A percentile compares a stretch with the other conserved stretches of the same genome.
These are phyloP conservation scores for Hypena proboscidalis DNA, from an alignment of 2,888 invertebrate species.

Conservation along the genomic window DNA sequence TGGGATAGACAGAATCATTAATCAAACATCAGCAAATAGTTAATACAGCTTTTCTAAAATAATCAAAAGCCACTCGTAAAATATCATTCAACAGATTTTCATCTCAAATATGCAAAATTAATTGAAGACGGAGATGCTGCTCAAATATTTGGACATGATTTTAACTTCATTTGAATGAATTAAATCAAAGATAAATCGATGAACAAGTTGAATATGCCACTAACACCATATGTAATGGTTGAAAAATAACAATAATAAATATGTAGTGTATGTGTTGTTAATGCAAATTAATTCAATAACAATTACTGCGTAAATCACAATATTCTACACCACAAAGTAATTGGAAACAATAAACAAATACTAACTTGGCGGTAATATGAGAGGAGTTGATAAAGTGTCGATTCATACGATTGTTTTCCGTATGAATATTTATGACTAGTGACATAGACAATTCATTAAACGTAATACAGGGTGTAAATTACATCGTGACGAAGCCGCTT, in stretches of 20 bases:
- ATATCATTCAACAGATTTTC: conserved; percentile 6
- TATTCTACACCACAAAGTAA: too few species aligned
- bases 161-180: neutral
- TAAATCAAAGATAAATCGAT: neutral
- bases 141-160: conserved; percentile 32
- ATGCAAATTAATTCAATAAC: neutral
- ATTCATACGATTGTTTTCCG: too few species aligned
- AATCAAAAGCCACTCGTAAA: neutral
- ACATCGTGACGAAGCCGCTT: too few species aligned
- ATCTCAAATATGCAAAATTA: conserved; percentile 12
- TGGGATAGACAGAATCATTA: neutral
- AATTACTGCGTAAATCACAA: too few species aligned
- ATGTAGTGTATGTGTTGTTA: conserved; percentile 5
- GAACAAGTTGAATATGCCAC: conserved; percentile 50
- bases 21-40: neutral
- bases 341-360: too few species aligned
- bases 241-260: conserved; percentile 19
- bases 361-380: too few species aligned
- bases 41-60: neutral
- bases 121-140: neutral
- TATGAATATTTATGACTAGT: too few species aligned
- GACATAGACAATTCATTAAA: too few species aligned
- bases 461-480: too few species aligned
- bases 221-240: conserved; percentile 18
- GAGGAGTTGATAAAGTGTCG: too few species aligned